Percentiles rank a stretch among this genome's conserved stretches.
Conservation (phyloP, 2,113 vertebrate genomes). For the Callocephalon fimbriatum region DNA sequence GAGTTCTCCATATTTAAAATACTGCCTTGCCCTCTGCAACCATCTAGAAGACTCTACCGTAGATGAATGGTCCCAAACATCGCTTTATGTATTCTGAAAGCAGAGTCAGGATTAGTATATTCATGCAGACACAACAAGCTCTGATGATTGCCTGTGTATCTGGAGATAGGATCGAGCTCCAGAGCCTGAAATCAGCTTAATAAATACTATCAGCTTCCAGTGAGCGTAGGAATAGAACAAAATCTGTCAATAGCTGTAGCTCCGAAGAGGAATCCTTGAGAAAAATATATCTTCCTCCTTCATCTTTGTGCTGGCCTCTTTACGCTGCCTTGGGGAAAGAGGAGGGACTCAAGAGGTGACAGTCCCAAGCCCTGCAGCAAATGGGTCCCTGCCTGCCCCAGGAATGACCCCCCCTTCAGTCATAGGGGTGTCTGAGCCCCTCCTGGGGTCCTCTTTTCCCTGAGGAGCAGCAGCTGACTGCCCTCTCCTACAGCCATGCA, state of each 20-base stretch:
- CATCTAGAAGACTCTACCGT: neutral
- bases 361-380: neutral
- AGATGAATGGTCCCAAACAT: neutral
- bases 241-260: neutral
- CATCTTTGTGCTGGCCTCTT: neutral
- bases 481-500: neutral
- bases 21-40: conserved; percentile 13
- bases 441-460: neutral
- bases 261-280: conserved; percentile 5
- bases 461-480: neutral
- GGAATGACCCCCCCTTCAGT: neutral
- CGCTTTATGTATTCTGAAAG: neutral
- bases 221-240: neutral
- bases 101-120: neutral
- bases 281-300: neutral
- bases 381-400: neutral
- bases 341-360: neutral
- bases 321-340: accelerated
- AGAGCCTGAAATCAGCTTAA: conserved; percentile 7
- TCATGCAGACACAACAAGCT: conserved; percentile 23
- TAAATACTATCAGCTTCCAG: conserved; percentile 28
- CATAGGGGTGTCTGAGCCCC: neutral
- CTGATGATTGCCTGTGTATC: neutral
- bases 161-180: neutral
- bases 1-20: neutral